A percentile compares a stretch with the other conserved stretches of the same genome.
Evolutionary conservation across 2,888 invertebrate genomes (phyloP).

Genomic region (Lepidochrysops patricia): DNA sequence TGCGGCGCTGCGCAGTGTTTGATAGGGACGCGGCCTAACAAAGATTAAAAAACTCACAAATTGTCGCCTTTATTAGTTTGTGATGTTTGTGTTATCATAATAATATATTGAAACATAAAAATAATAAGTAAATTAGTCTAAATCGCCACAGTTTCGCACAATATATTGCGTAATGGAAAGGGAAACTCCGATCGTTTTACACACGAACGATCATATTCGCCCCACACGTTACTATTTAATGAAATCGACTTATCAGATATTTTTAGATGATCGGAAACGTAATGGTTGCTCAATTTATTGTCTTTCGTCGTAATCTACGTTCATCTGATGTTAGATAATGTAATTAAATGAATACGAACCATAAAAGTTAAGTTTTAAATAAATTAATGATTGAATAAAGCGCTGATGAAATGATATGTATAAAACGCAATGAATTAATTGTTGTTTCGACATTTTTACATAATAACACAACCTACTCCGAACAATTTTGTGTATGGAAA

Average conservation of each 20-base stretch:
- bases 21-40: too few relatives aligned
- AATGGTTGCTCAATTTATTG: conserved; percentile 9
- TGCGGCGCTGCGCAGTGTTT: too few relatives aligned
- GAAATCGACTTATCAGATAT: conserved; percentile 9
- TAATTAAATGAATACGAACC: neutral
- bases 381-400: neutral
- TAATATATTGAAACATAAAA: neutral
- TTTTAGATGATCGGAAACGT: conserved; percentile 9
- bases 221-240: neutral
- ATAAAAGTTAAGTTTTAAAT: neutral
- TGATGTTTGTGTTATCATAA: neutral
- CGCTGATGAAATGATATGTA: neutral
- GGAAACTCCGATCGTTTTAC: conserved; percentile 10
- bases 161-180: conserved; percentile 7
- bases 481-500: neutral
- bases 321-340: neutral
- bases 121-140: neutral
- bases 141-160: neutral
- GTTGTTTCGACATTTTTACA: neutral
- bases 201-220: conserved; percentile 9
- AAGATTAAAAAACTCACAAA: too few relatives aligned
- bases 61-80: neutral
- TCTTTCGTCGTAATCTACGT: neutral
- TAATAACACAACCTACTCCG: neutral
- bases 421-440: neutral